phyloP scores from a whole-genome alignment of 2,888 invertebrate species.

The Harpagoxenus sublaevis region DNA sequence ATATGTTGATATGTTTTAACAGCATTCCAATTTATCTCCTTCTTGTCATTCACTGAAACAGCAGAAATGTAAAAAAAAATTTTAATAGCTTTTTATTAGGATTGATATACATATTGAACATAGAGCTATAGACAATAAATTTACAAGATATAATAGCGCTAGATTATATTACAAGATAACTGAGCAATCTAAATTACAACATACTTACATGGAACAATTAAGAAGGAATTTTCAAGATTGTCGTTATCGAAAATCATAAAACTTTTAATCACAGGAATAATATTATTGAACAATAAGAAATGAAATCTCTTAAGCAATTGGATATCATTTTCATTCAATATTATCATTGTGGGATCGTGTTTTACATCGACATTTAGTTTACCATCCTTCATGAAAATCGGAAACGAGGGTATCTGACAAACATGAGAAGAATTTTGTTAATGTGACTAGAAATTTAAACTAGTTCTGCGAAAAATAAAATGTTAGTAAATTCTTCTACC shows the following conservation, averaged over 20 bases:
- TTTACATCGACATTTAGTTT: slow-evolving; percentile 87
- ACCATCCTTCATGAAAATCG: slow-evolving; percentile 91
- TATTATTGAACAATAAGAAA: slow-evolving; percentile 91
- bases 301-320: slow-evolving; percentile 89
- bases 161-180: not conserved
- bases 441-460: slow-evolving; percentile 5
- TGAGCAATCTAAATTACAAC: no score
- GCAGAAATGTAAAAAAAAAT: not conserved
- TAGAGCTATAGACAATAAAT: not conserved
- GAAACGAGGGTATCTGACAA: slow-evolving; percentile 88
- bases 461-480: not conserved
- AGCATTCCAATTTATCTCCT: slow-evolving; percentile 89
- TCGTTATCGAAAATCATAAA: slow-evolving; percentile 89
- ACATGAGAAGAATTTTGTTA: slow-evolving; percentile 52
- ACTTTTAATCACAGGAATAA: slow-evolving; percentile 89
- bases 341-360: slow-evolving; percentile 87
- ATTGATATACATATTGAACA: not conserved
- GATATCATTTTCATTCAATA: slow-evolving; percentile 87
- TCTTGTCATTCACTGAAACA: slow-evolving; percentile 76
- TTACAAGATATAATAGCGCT: not conserved
- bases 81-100: not conserved
- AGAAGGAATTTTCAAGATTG: slow-evolving; percentile 87
- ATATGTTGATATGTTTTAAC: slow-evolving; percentile 86
- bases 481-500: slow-evolving; percentile 53
- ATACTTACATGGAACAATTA: slow-evolving; percentile 84